Conservation (phyloP, 2,113 vertebrate species). For the Cacatua alba region DNA sequence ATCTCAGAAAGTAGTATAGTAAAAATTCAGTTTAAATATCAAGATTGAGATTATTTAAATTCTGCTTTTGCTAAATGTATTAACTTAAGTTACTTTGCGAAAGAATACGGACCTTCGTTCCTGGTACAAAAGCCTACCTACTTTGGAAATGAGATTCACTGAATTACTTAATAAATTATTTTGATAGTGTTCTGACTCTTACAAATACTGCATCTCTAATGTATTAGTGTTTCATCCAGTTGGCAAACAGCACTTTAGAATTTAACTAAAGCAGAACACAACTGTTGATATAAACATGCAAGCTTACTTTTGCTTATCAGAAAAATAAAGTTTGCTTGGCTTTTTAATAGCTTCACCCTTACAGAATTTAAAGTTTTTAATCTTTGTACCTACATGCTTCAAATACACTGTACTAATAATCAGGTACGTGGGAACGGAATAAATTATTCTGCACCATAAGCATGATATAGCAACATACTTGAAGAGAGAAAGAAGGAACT, state of each 20-base stretch:
- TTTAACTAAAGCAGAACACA: background rate
- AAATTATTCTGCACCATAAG: background rate
- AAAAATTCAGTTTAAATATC: background rate
- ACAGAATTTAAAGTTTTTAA: background rate
- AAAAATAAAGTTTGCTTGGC: background rate
- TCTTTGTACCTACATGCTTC: background rate
- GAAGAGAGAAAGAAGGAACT: background rate
- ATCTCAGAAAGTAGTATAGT: background rate
- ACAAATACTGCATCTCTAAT: background rate
- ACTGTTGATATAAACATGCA: background rate
- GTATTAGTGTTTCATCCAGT: background rate
- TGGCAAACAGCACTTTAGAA: background rate
- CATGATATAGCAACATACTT: background rate
- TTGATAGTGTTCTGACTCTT: background rate
- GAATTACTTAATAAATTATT: background rate
- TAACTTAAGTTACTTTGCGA: background rate
- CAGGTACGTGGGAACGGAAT: background rate
- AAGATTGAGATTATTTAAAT: background rate
- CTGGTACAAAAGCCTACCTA: background rate
- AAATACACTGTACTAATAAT: background rate
- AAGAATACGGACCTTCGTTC: background rate
- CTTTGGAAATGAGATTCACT: background rate
- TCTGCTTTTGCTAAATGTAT: background rate
- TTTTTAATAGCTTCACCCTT: background rate
- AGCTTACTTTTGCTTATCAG: background rate